These are phyloP conservation scores for Dasysyrphus tricinctus DNA, from an alignment of 2,888 invertebrate species.

Conservation along the genomic window DNA sequence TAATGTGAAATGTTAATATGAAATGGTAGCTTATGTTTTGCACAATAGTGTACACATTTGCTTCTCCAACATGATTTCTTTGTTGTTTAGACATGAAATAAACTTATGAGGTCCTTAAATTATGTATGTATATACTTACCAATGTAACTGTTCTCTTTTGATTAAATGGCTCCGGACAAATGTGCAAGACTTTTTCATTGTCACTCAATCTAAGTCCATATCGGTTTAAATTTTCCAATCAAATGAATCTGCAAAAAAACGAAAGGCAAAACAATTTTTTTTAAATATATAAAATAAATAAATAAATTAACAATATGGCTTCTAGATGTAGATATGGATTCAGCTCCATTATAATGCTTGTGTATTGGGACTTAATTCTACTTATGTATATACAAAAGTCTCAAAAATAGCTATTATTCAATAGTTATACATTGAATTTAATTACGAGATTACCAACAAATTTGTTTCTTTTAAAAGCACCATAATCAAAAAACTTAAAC, in stretches of 20 bases:
- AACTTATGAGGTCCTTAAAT: background rate
- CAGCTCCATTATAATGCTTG: too few relatives aligned
- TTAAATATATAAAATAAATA: too few relatives aligned
- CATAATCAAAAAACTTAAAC: background rate
- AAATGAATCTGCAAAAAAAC: background rate
- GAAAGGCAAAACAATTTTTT: too few relatives aligned
- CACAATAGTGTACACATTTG: too few relatives aligned
- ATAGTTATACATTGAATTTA: background rate
- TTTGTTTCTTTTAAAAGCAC: background rate
- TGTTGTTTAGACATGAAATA: background rate
- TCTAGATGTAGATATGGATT: too few relatives aligned
- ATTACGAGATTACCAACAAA: background rate
- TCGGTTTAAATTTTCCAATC: background rate
- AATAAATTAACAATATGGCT: too few relatives aligned
- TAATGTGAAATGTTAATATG: too few relatives aligned
- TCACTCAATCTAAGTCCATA: background rate
- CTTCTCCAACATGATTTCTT: too few relatives aligned
- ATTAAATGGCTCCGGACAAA: background rate
- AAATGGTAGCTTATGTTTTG: too few relatives aligned
- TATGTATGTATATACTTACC: constrained; percentile 7
- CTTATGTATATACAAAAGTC: too few relatives aligned
- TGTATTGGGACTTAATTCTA: too few relatives aligned
- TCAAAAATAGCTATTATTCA: too few relatives aligned
- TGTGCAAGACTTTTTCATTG: background rate
- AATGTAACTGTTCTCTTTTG: background rate